Base-by-base conservation (phyloP, 2,113 vertebrate genomes). In the Xiphophorus hellerii region DNA sequence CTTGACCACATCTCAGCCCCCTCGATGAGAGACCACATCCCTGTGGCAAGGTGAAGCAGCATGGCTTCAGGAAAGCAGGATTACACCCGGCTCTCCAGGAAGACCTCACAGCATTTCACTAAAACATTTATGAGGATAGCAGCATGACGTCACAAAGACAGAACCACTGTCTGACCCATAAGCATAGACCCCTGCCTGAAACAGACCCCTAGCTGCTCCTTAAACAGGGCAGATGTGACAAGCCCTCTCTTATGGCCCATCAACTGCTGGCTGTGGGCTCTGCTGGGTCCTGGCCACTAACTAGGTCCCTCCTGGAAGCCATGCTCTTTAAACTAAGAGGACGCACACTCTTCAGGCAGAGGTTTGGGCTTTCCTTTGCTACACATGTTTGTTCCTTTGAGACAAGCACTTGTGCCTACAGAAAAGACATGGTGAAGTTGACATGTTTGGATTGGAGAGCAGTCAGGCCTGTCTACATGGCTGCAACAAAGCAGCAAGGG, bases 381-480 rank as follows among this genome's bases (percentile, higher is more conserved):
- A 58, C 68, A 72, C 78, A 71, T 85, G 85, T 90, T 89, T 90
- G 88, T 89, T 91, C 71, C 84, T 91, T 48, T 37, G 83, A 81
- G 85, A 84, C 82, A 73, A 85, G 91, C 89, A 84, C 83, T 82
- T 81, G 78, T 80, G 89, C 84, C 79, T 76, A 83, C 67, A 71
- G 85, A 86, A 87, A 88, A 90, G 80, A 86, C 80, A 82, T 12
- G 62, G 82, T 62, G 83, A 76, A 51, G 81, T 76, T 86, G 89
- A 82, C 85, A 80, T 85, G 86, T 91, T 91, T 92, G 83, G 86
- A 89, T 79, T 88, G 88, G 90, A 92, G 83, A 85, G 87, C 77
- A 83, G 74, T 83, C 81, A 78, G 76, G 78, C 79, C 87, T 85
- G 85, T 89, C 88, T 75, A 78, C 85, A 84, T 63, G 69, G 73